Base-by-base conservation (phyloP, 2,888 invertebrate genomes). In the Drepana falcataria region DNA sequence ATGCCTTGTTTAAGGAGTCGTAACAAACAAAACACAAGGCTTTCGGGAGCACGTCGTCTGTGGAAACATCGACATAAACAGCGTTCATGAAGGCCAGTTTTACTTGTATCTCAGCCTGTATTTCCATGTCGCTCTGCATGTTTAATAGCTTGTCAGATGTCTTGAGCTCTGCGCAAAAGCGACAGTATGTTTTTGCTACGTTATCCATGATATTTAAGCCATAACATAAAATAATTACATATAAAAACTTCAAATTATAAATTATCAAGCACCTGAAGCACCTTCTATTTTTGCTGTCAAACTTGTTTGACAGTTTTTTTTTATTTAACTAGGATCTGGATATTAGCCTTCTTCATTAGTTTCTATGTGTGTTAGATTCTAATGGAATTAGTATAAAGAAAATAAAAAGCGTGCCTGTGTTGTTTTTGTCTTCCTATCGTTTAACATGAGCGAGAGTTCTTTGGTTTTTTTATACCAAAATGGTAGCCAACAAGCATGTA, bases 1-100 rank as follows among this genome's bases (percentile, higher is more conserved):
- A 84, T 7, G 86, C 83, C 64, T 83, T 84, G 59, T 83, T 83
- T 41, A 88, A 59, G 3, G 77, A 79, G 37, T 86, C 83, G 66
- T 81, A 83, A 57, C 87, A 88, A 2, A 84, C 69, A 48, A 85
- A 82, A 73, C 87, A 88, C 44, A 87, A 73, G 1, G 85, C 85
- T 76, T 81, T 85, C 2, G 87, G 87, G 35, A 88, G 65, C 4
- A 61, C 64, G 66, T 77, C 76, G 34, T 68, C 66, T 55, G 64
- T 71, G 37, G 72, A 69, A 55, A 89, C 69, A 63, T 89, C 80
- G n/a, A 88, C 77, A 59, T 85, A 87, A 9, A 80, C 68, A 34
- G 84, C 85, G 59, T 87, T 88, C n/a, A 89, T 61, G 58, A 85
- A 83, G 2, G 74, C 59, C 44, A 87, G 65, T 65, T 86, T 87